A percentile compares a stretch with the other conserved stretches of the same genome.
phyloP scores from a whole-genome alignment of 1,140 invertebrate species.

The Gryon sp. region DNA sequence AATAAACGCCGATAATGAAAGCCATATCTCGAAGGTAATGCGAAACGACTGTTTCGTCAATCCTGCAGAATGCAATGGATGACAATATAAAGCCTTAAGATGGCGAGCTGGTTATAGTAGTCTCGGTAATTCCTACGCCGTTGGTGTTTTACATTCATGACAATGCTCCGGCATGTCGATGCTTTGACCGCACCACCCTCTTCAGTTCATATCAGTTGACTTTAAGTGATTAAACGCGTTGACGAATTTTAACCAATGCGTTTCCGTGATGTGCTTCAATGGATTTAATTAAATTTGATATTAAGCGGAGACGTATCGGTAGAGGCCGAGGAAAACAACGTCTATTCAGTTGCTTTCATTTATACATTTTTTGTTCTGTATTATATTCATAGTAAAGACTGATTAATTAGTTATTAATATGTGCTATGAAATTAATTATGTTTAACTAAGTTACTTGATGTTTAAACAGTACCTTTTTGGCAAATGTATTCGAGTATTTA shows the following conservation, averaged over 20 bases:
- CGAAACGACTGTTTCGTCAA: conserved; percentile 41
- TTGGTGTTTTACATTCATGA: conserved; percentile 52
- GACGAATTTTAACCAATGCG: conserved; percentile 32
- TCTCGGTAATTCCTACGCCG: background rate
- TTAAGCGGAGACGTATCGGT: conserved; percentile 1
- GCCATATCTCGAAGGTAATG: conserved; percentile 19
- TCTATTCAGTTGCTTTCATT: too few species aligned
- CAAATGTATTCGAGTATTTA: too few species aligned
- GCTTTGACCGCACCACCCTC: conserved; percentile 43
- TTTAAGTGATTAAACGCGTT: conserved; percentile 33
- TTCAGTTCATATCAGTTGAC: conserved; percentile 41
- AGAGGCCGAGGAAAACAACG: too few species aligned
- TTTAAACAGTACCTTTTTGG: too few species aligned
- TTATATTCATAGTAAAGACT: too few species aligned
- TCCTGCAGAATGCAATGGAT: conserved; percentile 23
- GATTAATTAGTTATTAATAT: too few species aligned
- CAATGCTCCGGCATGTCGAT: conserved; percentile 37
- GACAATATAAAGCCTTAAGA: conserved; percentile 35
- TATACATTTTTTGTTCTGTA: too few species aligned
- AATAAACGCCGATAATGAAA: conserved; percentile 50
- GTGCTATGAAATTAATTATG: too few species aligned
- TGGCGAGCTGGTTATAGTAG: background rate
- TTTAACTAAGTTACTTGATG: too few species aligned
- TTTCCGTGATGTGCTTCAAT: conserved; percentile 7
- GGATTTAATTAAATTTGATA: conserved; percentile 41